phyloP scores from a whole-genome alignment of 1,140 invertebrate species.

The Lasioglossum baleicum region DNA sequence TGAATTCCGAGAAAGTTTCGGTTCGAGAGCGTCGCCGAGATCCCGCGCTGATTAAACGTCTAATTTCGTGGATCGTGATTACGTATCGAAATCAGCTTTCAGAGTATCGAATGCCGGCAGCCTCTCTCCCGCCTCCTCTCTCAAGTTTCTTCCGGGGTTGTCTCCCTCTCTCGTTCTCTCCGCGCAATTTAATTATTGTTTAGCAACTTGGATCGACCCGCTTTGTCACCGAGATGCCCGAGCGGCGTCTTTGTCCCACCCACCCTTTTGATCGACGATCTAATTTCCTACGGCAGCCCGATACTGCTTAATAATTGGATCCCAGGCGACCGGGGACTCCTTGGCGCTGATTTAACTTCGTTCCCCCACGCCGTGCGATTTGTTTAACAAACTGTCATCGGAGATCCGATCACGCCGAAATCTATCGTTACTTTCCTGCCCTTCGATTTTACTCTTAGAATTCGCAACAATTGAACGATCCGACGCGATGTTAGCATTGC shows the following conservation, averaged over 20 bases:
- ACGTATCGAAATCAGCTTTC: slow-evolving; percentile 12
- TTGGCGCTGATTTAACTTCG: slow-evolving; percentile 26
- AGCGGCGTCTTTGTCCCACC: background rate
- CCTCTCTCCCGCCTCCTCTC: background rate
- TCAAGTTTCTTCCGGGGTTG: too few species aligned
- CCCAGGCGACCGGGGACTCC: background rate
- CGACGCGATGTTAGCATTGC: too few species aligned
- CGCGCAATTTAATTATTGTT: slow-evolving; percentile 47
- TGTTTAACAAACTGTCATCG: slow-evolving; percentile 18
- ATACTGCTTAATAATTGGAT: slow-evolving; percentile 40
- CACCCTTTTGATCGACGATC: slow-evolving; percentile 33
- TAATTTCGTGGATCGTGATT: background rate
- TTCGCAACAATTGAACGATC: too few species aligned
- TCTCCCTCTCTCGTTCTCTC: background rate
- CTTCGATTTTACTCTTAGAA: too few species aligned
- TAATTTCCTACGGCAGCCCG: slow-evolving; percentile 35
- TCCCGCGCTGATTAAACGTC: background rate
- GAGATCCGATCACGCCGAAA: background rate
- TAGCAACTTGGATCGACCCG: slow-evolving; percentile 36
- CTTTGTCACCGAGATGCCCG: slow-evolving; percentile 33
- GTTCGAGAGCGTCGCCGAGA: background rate
- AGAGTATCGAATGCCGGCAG: background rate
- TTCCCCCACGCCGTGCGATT: background rate
- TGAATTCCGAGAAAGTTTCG: background rate
- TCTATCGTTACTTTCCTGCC: too few species aligned